A percentile compares a stretch with the other conserved stretches of the same genome.
Conservation (phyloP, 2,113 vertebrate genomes). For the Numenius arquata region DNA sequence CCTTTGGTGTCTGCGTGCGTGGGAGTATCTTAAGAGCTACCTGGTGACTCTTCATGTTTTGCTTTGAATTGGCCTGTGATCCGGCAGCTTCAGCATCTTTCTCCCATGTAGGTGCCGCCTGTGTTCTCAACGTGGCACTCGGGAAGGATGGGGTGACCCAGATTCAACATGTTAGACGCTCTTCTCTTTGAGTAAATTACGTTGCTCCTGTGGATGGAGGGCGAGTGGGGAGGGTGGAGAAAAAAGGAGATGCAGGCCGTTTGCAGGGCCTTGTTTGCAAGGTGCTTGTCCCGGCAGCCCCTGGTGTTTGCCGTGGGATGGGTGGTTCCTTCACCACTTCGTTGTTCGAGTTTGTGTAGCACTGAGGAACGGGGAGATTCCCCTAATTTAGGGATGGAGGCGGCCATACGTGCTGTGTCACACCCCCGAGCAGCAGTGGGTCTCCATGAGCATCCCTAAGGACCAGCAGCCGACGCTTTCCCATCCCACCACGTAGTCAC, state of each 20-base stretch:
- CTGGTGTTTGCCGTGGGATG: not conserved
- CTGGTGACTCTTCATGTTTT: not conserved
- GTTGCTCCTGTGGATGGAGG: not conserved
- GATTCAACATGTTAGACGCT: not conserved
- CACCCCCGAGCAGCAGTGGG: not conserved
- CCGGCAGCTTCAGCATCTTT: not conserved
- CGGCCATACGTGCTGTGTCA: rapidly evolving
- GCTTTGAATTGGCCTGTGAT: not conserved
- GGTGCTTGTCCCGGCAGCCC: not conserved
- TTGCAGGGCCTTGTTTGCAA: not conserved
- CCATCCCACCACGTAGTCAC: rapidly evolving
- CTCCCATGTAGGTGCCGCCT: not conserved
- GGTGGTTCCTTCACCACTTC: rapidly evolving
- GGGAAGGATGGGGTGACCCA: not conserved
- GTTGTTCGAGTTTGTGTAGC: rapidly evolving
- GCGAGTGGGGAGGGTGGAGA: rapidly evolving
- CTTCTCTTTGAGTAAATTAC: not conserved
- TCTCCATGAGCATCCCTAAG: not conserved
- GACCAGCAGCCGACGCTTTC: not conserved
- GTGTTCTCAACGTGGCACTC: not conserved
- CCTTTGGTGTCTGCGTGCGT: not conserved
- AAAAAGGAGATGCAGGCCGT: not conserved
- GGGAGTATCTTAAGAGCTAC: not conserved
- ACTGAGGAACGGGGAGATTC: not conserved
- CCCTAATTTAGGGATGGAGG: not conserved